These are phyloP conservation scores for human DNA, from an alignment of 2,113 vertebrate species.

Conservation along the genomic window DNA sequence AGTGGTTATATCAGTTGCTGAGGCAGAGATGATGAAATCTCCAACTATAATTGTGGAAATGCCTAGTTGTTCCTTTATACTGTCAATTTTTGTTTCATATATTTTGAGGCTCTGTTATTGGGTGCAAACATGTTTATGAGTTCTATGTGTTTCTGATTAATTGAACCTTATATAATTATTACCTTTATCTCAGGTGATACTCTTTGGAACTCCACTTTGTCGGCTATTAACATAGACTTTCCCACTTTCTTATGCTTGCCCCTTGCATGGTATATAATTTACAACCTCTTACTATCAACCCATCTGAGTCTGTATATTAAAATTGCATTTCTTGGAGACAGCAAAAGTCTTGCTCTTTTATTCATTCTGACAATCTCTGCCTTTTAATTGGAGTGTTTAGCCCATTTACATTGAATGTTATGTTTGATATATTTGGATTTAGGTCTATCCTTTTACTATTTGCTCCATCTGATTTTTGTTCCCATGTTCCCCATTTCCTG, in stretches of 20 bases:
- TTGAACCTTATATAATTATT: neutral
- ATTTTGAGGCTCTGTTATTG: conserved; percentile 6
- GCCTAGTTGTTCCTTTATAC: neutral
- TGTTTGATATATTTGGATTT: neutral
- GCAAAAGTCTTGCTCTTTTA: neutral
- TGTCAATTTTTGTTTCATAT: neutral
- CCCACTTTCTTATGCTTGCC: neutral
- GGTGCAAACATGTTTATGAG: neutral
- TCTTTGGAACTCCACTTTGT: neutral
- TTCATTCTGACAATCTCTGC: neutral
- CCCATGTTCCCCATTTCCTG: neutral
- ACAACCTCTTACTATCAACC: neutral
- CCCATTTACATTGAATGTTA: neutral
- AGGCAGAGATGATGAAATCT: neutral
- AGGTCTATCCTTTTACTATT: neutral
- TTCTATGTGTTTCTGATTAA: neutral
- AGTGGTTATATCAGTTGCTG: neutral
- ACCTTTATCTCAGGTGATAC: neutral
- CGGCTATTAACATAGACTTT: neutral
- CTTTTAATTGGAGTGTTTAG: neutral
- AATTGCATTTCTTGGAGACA: neutral
- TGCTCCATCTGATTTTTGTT: neutral
- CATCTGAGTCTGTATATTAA: neutral
- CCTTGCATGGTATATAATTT: neutral
- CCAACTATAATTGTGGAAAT: neutral